Base-by-base conservation (phyloP, 2,113 vertebrate species). In the Siphamia tubifer region DNA sequence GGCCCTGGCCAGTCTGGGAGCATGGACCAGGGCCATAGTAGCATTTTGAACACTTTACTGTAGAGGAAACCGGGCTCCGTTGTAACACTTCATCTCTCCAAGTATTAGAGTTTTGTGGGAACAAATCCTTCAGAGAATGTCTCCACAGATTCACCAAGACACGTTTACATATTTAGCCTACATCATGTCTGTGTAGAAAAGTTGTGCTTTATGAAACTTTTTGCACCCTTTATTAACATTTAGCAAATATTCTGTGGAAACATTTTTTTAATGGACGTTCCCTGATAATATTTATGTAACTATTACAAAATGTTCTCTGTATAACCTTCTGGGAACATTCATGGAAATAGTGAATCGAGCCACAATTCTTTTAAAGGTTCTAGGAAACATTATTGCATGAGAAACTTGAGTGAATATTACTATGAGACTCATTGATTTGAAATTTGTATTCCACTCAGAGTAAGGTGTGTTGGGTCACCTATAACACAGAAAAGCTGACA, bases 11-110 rank as follows among this genome's bases (percentile, higher is more conserved):
- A 95, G 94, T 77, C 92, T 98, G 76, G 95, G 96, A 15, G 96
- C 95, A 74, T 98, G 96, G 96, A 98, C 96, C 81, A 91, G 95
- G 86, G 95, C 95, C 47, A 98, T 98, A 49, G 96, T 97, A 89
- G 96, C 96, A 30, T 98, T 96, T 82, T 98, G 94, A 91, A 84
- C 61, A 52, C 71, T 86, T 87, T 79, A 79, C 34, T 32, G 13
- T 4, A 19, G 38, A 44, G 31, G 56, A 52, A 62, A 51, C 61
- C 44, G 32, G 77, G 61, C 16, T 56, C 77, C 34, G 53, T 20
- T 70, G 61, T 58, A 27, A 24, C 23, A 31, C n/a, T 23, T 52
- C 27, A 32, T 20, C 2, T 19, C 21, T 12, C 8, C 6, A 52
- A 55, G 23, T 9, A n/a, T 12, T 16, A 13, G 16, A 5, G 6